These are phyloP conservation scores for Crenuchus spilurus DNA, from an alignment of 2,797 vertebrate genomes.

Conservation along the genomic window DNA sequence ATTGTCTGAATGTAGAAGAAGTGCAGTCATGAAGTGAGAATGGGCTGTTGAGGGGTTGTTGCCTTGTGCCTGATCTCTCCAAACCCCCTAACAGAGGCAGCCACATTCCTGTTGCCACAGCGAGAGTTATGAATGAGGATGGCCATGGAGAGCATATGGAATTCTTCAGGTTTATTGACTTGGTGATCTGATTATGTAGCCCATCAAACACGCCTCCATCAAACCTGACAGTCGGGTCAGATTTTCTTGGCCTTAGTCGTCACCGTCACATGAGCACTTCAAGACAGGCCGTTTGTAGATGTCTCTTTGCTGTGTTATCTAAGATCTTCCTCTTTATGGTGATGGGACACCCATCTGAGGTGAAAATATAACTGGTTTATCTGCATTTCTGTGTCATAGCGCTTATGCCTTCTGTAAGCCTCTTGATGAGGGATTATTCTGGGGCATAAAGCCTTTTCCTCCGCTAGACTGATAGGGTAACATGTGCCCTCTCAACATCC, in stretches of 20 bases:
- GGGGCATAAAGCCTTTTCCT: no score
- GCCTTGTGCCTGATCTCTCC: conserved; percentile 49
- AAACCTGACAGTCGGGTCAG: not conserved
- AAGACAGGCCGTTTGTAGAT: not conserved
- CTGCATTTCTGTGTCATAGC: conserved; percentile 40
- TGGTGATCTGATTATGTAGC: conserved; percentile 45
- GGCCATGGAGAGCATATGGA: conserved; percentile 27
- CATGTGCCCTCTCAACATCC: not conserved
- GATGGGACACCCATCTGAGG: not conserved
- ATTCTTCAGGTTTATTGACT: conserved; percentile 46
- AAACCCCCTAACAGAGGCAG: conserved; percentile 12
- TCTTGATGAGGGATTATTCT: no score
- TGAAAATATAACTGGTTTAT: conserved; percentile 46
- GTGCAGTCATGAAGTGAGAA: conserved; percentile 34
- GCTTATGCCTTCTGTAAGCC: not conserved
- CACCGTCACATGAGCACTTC: not conserved
- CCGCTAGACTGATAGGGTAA: no score
- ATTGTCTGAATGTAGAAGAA: conserved; percentile 47
- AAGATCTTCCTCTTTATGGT: conserved; percentile 7
- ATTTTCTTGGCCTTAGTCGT: not conserved
- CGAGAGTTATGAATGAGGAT: conserved; percentile 41
- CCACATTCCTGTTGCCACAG: conserved; percentile 47
- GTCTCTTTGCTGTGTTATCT: not conserved
- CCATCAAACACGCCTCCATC: conserved; percentile 38
- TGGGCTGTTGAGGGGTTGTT: conserved; percentile 28